Evolutionary conservation across 2,797 vertebrate genomes (phyloP), one percentile per base, ranked within the genome.

Genomic region (Melanotaenia boesemani): DNA sequence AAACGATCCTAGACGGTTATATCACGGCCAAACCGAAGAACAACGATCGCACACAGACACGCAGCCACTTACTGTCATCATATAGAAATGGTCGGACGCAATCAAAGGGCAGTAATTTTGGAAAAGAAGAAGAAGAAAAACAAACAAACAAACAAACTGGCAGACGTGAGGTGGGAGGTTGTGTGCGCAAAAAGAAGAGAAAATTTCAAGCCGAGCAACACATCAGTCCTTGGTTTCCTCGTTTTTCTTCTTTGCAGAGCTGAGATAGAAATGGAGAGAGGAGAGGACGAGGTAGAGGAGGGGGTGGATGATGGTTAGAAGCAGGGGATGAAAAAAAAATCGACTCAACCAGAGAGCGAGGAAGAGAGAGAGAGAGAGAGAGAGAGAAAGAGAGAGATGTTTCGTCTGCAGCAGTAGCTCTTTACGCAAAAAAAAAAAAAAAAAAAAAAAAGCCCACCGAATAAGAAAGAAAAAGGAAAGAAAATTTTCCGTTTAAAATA

Each of bases 241-340:
- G 84, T 76, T 85, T 88, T 88, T 72, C 83, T 87, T 89, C 83
- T 81, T 87, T 85, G 82, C 84, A 79, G 90, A 80, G 88, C 91
- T 88, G 89, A 92, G 91, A 92, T 87, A 91, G 90, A 92, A 92
- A 89, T 89, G 89, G 78, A 81, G 86, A 81, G 75, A 81, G 54
- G 48, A 77, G 79, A 78, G 79, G 69, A 82, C 72, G 63, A 56
- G 50, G 72, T 54, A 66, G 87, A 82, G 83, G 84, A 86, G 86
- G 90, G 71, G 89, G 83, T 48, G 86, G 86, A 83, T 63, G 86
- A 83, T 85, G 89, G 81, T 86, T 84, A 61, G 83, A 79, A 84
- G 86, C 84, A 76, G 76, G 84, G 84, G 84, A 86, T 80, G 84
- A 83, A 83, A 87, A 81, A 37, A 85, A 87, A 88, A 87, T 71